Conservation (phyloP, 2,888 invertebrate genomes). For the Buathra laborator region DNA sequence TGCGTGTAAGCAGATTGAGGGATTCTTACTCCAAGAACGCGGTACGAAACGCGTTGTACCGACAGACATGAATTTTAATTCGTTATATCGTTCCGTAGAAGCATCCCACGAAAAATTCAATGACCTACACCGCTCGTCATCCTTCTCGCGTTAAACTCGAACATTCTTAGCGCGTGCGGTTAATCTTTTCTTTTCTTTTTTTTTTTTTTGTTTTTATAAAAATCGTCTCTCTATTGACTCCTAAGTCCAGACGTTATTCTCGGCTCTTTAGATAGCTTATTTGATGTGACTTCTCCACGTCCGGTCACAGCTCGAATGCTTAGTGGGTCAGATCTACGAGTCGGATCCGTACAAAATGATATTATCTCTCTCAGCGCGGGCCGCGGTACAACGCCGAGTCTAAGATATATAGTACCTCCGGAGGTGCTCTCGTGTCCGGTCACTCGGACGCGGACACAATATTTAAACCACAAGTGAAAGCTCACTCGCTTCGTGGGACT, state of each 20-base stretch:
- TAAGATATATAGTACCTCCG: slow-evolving; percentile 12
- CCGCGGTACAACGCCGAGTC: background rate
- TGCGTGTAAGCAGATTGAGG: slow-evolving; percentile 44
- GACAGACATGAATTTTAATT: too few relatives aligned
- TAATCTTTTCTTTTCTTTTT: background rate
- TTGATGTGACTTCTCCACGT: slow-evolving; percentile 68
- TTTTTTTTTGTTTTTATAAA: background rate
- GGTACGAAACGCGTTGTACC: too few relatives aligned
- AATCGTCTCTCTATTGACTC: background rate
- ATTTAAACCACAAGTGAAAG: slow-evolving; percentile 70
- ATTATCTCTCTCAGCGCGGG: slow-evolving; percentile 35
- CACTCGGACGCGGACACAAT: slow-evolving; percentile 43
- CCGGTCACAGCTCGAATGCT: slow-evolving; percentile 80
- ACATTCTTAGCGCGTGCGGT: background rate
- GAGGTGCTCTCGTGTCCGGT: slow-evolving; percentile 27
- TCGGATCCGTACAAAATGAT: slow-evolving; percentile 51
- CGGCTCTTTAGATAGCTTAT: slow-evolving; percentile 53
- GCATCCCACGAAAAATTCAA: background rate
- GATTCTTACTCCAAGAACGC: background rate
- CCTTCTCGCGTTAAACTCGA: background rate
- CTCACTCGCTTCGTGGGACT: slow-evolving; percentile 59
- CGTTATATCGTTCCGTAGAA: background rate
- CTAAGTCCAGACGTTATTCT: background rate
- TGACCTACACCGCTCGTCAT: background rate
- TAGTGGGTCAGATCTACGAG: slow-evolving; percentile 80